Base-by-base conservation (phyloP, 2,888 invertebrate genomes). In the Gnatocerus cornutus region DNA sequence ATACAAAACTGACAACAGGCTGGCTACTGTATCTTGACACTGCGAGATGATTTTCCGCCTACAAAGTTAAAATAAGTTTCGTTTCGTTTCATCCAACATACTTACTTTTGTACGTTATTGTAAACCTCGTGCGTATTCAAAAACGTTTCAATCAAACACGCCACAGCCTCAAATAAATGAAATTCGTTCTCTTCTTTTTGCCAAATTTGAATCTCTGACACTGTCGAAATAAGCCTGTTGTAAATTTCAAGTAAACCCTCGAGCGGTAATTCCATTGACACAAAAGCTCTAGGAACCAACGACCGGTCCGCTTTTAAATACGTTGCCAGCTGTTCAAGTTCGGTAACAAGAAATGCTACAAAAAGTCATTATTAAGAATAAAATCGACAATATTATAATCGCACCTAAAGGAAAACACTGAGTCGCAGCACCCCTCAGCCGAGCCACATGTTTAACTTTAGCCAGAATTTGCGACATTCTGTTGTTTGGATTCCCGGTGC, bases 331-430 rank as follows among this genome's bases (percentile, higher is more conserved):
- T 87, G 71, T 30, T 95, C 95, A 78, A 95, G 83, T 82, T 93
- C 92, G 69, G 91, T 90, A 2, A 94, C 89, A n/a, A 95, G 88
- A 81, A 92, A 94, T 79, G 90, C 94, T 92, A 83, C 21, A 50
- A 59, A 43, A 14, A 8, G 48, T n/a, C n/a, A n/a, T n/a, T n/a
- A n/a, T n/a, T n/a, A n/a, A n/a, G n/a, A n/a, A n/a, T n/a, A n/a
- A n/a, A n/a, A n/a, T n/a, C n/a, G n/a, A n/a, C n/a, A n/a, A n/a
- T n/a, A n/a, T n/a, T n/a, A n/a, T n/a, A n/a, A n/a, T n/a, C 12
- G 1, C 85, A 95, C 92, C 90, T 45, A 95, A 85, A 1, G 97
- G 97, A 81, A 98, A 96, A 82, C 96, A 97, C 77, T 93, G 92
- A 10, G 93, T 93, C 0, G 95, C 93, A 72, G 91, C 90, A 13